Base-by-base conservation (phyloP, 1,140 invertebrate species). In the Heliconius himera region DNA sequence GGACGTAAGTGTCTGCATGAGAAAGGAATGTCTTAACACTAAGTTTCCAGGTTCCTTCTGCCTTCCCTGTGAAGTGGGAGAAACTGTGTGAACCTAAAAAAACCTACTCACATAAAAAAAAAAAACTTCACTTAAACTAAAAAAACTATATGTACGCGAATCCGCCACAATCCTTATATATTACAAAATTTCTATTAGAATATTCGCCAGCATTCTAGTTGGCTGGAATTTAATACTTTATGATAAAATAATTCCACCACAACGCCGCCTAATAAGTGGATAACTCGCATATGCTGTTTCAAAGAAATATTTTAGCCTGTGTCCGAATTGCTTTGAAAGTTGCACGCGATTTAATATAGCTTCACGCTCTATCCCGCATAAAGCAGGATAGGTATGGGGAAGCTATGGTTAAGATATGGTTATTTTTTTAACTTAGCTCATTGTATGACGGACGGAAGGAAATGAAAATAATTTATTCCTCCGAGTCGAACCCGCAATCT, bases 191-290 rank as follows among this genome's bases (percentile, higher is more conserved):
- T 56, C 20, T 22, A 22, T 56, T 22, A 56, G 20, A 56, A 22
- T 26, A 56, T 22, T 8, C 54, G 6, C 54, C n/a, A 9, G 54
- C 54, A 26, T 26, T 56, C 54, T 56, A 22, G 54, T 8, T 56
- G 5, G n/a, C 20, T 22, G 9, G 74, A 75, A 75, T 75, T 75
- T 75, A 56, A 75, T 74, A 74, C 51, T 74, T 60, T 66, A 75
- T 75, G 11, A 36, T 29, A 41, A 56, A 54, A 75, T 60, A 75
- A 60, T 60, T 56, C 22, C 74, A 33, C 18, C 20, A 56, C 33
- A 36, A 6, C 29, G 22, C 29, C 6, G 20, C 33, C 33, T 75
- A 56, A 75, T 75, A 73, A 29, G 11, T 60, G 56, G 54, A 75
- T 75, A 75, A 29, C 54, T 29, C 33, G 8, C 74, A 41, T 75